phyloP scores from a whole-genome alignment of 2,113 vertebrate species.

The Harpagus bidentatus region DNA sequence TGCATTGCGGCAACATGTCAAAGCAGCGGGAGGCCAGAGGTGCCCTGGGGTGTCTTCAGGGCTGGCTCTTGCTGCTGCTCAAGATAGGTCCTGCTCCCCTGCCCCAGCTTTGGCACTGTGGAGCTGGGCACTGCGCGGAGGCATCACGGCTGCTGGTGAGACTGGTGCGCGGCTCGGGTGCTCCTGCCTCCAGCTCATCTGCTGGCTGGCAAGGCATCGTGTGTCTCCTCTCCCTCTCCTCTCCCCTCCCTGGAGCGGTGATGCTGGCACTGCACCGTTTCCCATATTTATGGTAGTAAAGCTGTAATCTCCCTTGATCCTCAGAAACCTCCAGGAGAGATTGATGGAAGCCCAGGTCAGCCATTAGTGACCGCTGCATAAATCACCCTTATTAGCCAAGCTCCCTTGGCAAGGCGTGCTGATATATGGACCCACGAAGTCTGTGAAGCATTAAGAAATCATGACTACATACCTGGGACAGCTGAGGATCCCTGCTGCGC shows the following conservation, averaged over 20 bases:
- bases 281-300: slow-evolving; percentile 7
- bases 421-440: neutral
- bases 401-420: slow-evolving; percentile 22
- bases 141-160: neutral
- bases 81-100: neutral
- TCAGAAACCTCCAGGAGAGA: slow-evolving; percentile 31
- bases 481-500: neutral
- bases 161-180: neutral
- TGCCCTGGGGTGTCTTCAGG: neutral
- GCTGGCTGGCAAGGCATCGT: neutral
- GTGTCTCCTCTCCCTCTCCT: neutral
- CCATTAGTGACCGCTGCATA: slow-evolving; percentile 53
- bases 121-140: neutral
- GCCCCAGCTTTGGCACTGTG: neutral
- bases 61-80: neutral
- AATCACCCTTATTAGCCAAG: slow-evolving; percentile 31
- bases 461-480: neutral
- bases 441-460: neutral
- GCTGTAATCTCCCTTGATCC: slow-evolving; percentile 20
- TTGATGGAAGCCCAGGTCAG: slow-evolving; percentile 44
- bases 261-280: neutral
- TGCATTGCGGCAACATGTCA: accelerated
- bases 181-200: neutral
- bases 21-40: neutral
- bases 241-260: neutral